These are phyloP conservation scores for Leuctra nigra DNA, from an alignment of 2,888 invertebrate genomes.

Conservation along the genomic window DNA sequence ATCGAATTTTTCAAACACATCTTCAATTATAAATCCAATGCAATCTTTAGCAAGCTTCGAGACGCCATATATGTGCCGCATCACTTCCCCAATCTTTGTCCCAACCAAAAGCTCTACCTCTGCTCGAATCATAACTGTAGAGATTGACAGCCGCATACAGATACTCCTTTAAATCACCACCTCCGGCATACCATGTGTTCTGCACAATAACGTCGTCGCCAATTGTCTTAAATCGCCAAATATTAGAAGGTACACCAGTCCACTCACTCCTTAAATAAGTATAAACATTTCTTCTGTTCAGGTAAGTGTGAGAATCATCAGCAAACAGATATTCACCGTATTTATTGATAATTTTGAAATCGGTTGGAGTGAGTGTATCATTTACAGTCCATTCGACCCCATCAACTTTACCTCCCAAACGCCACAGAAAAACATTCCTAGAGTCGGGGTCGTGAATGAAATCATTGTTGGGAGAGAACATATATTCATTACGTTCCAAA, in stretches of 20 bases:
- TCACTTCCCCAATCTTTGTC: background rate
- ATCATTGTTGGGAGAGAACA: conserved; percentile 1
- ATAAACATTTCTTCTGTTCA: conserved; percentile 2
- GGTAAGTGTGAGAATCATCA: background rate
- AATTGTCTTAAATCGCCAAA: background rate
- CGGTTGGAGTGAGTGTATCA: background rate
- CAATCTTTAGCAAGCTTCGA: background rate
- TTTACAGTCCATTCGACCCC: background rate
- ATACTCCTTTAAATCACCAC: background rate
- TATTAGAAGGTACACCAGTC: background rate
- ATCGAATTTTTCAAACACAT: no score
- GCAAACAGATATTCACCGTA: conserved; percentile 3
- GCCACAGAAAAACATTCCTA: background rate
- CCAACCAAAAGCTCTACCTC: background rate
- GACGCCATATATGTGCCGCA: background rate
- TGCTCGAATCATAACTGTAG: background rate
- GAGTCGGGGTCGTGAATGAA: background rate
- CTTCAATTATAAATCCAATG: no score
- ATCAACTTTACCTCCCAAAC: background rate
- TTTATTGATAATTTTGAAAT: background rate
- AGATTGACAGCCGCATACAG: background rate
- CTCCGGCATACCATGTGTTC: conserved; percentile 5
- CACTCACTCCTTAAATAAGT: background rate
- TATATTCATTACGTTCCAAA: background rate
- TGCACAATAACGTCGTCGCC: conserved; percentile 6